Conservation (phyloP, 2,113 vertebrate species). For the Carlito syrichta region DNA sequence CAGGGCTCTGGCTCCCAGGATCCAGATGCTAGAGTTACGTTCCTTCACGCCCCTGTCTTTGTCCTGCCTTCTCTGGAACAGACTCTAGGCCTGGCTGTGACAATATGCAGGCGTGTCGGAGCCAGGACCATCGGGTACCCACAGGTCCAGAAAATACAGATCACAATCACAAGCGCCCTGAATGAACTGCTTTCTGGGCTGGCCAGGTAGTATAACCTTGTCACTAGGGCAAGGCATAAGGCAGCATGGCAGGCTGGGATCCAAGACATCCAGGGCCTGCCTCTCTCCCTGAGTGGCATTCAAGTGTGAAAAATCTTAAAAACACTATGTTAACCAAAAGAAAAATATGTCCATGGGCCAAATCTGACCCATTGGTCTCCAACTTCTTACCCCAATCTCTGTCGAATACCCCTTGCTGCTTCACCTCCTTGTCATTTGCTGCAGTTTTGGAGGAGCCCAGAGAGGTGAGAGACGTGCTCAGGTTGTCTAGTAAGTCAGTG, state of each 20-base stretch:
- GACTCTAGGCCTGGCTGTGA: not conserved
- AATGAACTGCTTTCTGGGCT: not conserved
- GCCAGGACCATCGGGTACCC: not conserved
- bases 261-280: not conserved
- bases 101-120: not conserved
- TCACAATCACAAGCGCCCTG: not conserved
- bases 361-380: not conserved
- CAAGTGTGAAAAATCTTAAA: not conserved
- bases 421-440: not conserved
- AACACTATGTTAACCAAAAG: not conserved
- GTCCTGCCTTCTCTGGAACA: not conserved
- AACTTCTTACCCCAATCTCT: not conserved
- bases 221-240: accelerated
- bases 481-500: not conserved
- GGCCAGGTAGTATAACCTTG: not conserved
- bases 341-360: not conserved
- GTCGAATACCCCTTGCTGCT: not conserved
- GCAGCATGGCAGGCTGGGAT: not conserved
- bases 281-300: not conserved
- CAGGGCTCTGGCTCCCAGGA: not conserved
- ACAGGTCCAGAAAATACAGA: not conserved
- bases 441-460: not conserved
- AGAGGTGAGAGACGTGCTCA: not conserved
- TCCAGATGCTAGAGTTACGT: not conserved
- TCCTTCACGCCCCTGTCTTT: not conserved